These are phyloP conservation scores for Andrena hattorfiana DNA, from an alignment of 2,888 invertebrate genomes.

Conservation along the genomic window DNA sequence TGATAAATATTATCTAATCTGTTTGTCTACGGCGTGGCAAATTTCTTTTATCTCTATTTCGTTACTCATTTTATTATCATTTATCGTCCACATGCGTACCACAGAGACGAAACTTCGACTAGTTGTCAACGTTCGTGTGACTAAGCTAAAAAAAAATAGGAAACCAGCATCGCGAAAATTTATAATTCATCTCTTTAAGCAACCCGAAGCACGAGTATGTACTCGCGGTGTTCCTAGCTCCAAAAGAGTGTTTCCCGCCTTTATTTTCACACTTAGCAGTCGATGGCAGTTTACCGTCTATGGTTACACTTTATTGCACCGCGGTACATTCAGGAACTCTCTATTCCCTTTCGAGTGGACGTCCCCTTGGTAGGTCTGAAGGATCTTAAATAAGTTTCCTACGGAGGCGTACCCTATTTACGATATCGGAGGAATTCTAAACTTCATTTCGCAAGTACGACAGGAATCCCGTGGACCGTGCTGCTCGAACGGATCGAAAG, in stretches of 20 bases:
- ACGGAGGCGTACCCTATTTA: constrained; percentile 45
- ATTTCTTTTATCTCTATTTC: constrained; percentile 1
- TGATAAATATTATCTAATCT: background rate
- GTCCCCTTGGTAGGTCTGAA: background rate
- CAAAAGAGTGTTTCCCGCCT: background rate
- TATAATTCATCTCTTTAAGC: too few relatives aligned
- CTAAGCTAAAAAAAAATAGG: too few relatives aligned
- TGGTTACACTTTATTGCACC: constrained; percentile 5
- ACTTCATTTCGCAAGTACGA: constrained; percentile 61
- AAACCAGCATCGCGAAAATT: too few relatives aligned
- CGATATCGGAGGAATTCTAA: constrained; percentile 54
- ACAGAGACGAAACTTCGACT: too few relatives aligned
- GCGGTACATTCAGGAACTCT: constrained; percentile 4
- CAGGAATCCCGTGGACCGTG: constrained; percentile 52
- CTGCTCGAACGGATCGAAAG: constrained; percentile 48
- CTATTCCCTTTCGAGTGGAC: background rate
- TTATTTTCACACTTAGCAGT: background rate
- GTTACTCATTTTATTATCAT: background rate
- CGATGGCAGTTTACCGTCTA: background rate
- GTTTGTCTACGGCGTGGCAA: background rate
- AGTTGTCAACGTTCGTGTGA: too few relatives aligned
- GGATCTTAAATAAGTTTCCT: constrained; percentile 43
- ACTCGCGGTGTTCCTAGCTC: too few relatives aligned
- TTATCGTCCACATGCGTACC: too few relatives aligned
- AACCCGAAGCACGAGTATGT: too few relatives aligned